Conservation (phyloP, 2,113 vertebrate genomes). For the Elgaria multicarinata region DNA sequence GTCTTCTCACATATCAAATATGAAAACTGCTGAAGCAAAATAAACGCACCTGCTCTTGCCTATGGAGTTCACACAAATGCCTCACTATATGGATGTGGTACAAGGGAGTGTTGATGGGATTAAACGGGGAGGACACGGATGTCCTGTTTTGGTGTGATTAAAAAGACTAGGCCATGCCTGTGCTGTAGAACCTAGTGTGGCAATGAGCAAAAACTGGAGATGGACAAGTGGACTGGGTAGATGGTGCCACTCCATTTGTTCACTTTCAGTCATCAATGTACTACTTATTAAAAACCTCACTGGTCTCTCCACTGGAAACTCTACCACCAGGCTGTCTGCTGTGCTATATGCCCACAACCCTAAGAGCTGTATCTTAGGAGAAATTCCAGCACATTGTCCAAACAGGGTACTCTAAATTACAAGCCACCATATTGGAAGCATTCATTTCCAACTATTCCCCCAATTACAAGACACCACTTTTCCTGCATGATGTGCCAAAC, state of each 20-base stretch:
- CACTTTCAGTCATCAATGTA: not conserved
- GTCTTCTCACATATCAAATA: conserved; percentile 39
- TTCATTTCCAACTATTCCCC: not conserved
- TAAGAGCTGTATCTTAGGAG: not conserved
- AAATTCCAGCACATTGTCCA: not conserved
- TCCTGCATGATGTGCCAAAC: not conserved
- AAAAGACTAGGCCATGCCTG: not conserved
- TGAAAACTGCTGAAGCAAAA: conserved; percentile 63
- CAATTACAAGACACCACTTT: not conserved
- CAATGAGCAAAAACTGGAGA: not conserved
- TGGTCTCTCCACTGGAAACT: not conserved
- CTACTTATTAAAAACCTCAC: not conserved
- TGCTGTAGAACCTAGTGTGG: not conserved
- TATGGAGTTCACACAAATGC: not conserved
- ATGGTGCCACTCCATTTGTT: not conserved
- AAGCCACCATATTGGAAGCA: not conserved
- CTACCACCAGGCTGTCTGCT: not conserved
- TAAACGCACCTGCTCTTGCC: conserved; percentile 55
- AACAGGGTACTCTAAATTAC: no score
- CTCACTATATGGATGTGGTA: not conserved
- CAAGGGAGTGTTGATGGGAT: not conserved
- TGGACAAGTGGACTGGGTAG: not conserved
- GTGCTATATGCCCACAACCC: not conserved
- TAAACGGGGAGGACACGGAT: not conserved
- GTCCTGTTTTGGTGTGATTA: not conserved